Base-by-base conservation (phyloP, 1,140 invertebrate species). In the Heliconius melpomene region DNA sequence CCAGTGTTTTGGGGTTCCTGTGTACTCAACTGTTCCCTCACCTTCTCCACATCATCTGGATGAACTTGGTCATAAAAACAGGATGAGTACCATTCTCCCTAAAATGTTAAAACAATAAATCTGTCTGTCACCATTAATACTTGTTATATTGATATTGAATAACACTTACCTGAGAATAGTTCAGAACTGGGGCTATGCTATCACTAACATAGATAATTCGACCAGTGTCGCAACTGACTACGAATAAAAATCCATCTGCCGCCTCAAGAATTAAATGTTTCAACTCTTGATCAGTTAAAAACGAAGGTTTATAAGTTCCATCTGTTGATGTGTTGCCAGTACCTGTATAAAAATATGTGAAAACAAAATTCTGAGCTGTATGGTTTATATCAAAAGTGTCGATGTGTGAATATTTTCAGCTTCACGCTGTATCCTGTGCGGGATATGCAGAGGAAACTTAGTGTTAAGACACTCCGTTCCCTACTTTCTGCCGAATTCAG, bases 231-330 rank as follows among this genome's bases (percentile, higher is more conserved):
- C 99, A 99, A 84, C 98, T 98, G 1, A 99, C 98, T 11, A 99
- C 99, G 94, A 99, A 99, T 32, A 99, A 95, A 95, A 99, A 99
- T 3, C 99, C 99, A 95, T 99, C 99, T 13, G 99, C 99, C 26
- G 99, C 99, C 95, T 99, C 99, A 73, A 99, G 95, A 82, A 99
- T 99, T 77, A 99, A 95, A 95, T 99, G 99, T 92, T 99, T 99
- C 26, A 99, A 95, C 94, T 99, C 99, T 92, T 99, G 98, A 95
- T 99, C 99, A 57, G 99, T 99, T 38, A 99, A 96, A 93, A 99
- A 99, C 5, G 99, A 99, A 18, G 99, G 99, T 94, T 99, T 99
- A 93, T 99, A 99, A 2, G 98, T 97, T 40, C 98, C 98, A 95
- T 99, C 98, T 52, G 96, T 97, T 80, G 97, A 98, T 20, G 98